Conservation (phyloP, 2,113 vertebrate genomes). For the Cynoglossus semilaevis region DNA sequence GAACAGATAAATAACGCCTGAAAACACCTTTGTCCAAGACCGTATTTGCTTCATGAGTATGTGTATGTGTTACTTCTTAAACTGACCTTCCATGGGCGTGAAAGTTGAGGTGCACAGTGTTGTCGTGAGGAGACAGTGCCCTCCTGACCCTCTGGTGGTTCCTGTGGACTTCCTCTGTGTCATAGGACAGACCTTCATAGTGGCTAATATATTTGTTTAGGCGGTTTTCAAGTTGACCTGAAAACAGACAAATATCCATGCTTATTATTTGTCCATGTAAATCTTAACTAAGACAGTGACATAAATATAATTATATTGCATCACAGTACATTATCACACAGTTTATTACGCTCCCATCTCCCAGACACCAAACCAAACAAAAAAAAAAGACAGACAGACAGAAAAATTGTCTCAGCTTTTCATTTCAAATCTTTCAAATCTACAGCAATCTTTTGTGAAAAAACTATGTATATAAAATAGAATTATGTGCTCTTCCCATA, state of each 20-base stretch:
- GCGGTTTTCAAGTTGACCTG: constrained; percentile 89
- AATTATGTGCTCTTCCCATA: too few species aligned
- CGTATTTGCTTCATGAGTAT: not conserved
- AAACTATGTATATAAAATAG: too few species aligned
- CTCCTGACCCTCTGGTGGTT: constrained; percentile 97
- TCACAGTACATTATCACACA: not conserved
- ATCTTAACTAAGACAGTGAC: not conserved
- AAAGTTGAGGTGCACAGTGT: constrained; percentile 87
- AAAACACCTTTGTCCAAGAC: too few species aligned
- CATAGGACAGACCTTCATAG: constrained; percentile 94
- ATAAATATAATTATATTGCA: not conserved
- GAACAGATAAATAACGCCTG: too few species aligned
- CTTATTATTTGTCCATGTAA: constrained; percentile 12
- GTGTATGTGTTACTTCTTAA: not conserved
- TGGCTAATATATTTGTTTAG: constrained; percentile 91
- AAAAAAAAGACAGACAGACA: too few species aligned
- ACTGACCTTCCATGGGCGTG: constrained; percentile 94
- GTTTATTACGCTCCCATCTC: too few species aligned
- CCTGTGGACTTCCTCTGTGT: constrained; percentile 87
- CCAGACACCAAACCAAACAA: too few species aligned
- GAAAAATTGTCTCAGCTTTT: too few species aligned
- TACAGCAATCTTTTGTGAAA: too few species aligned
- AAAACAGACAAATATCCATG: constrained; percentile 34
- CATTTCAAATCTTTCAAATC: too few species aligned
- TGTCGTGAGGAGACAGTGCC: constrained; percentile 85